phyloP scores from a whole-genome alignment of 2,888 invertebrate species.

The Anthophora plumipes region DNA sequence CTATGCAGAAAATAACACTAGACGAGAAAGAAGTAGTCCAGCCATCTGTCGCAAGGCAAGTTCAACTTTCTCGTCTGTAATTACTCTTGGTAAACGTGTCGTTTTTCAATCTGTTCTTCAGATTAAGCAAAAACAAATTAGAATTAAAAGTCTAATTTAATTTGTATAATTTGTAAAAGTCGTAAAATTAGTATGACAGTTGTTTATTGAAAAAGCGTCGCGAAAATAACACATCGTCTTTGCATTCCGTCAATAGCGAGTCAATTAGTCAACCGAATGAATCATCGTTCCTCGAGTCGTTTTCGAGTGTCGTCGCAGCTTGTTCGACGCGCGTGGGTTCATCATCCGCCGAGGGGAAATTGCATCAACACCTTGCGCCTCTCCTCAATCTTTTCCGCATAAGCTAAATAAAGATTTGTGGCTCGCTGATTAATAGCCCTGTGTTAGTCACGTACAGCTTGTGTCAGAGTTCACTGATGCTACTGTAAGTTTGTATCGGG shows the following conservation, averaged over 20 bases:
- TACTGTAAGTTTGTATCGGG: constrained; percentile 52
- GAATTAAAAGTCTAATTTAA: too few species aligned
- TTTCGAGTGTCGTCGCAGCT: constrained; percentile 29
- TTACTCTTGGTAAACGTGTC: too few species aligned
- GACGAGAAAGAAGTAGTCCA: neutral
- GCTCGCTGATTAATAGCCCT: constrained; percentile 61
- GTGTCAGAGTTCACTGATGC: constrained; percentile 59
- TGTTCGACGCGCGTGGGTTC: constrained; percentile 55
- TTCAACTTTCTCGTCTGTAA: neutral
- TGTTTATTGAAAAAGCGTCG: neutral
- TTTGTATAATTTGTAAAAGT: too few species aligned
- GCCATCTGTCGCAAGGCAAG: neutral
- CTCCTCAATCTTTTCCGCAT: constrained; percentile 59
- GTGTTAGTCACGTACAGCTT: constrained; percentile 49
- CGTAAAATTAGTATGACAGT: neutral
- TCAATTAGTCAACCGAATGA: constrained; percentile 50
- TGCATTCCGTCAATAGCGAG: constrained; percentile 29
- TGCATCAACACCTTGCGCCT: constrained; percentile 38
- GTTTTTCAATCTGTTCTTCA: too few species aligned
- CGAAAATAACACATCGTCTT: constrained; percentile 6
- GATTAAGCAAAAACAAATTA: too few species aligned
- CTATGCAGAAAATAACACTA: too few species aligned
- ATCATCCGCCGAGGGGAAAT: constrained; percentile 58
- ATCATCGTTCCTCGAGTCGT: constrained; percentile 37
- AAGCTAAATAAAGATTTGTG: constrained; percentile 69